Conservation (phyloP, 1,140 invertebrate species). For the Wiebesia pumilae region DNA sequence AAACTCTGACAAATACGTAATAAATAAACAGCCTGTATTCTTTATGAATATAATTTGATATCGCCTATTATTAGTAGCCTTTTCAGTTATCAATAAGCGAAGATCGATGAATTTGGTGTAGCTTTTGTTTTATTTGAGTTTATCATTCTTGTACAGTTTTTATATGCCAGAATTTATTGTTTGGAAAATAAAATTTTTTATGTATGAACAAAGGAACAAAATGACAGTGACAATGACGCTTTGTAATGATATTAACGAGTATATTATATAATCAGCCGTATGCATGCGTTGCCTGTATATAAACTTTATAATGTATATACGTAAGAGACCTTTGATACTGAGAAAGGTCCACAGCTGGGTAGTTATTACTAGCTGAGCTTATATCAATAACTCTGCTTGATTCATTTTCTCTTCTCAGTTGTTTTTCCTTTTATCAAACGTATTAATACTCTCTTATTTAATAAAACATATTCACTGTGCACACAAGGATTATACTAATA, state of each 20-base stretch:
- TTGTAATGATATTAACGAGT: conserved; percentile 38
- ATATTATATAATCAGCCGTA: conserved; percentile 62
- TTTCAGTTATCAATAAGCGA: conserved; percentile 58
- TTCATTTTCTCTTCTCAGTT: background rate
- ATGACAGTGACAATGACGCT: conserved; percentile 37
- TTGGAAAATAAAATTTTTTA: conserved; percentile 44
- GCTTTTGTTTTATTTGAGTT: background rate
- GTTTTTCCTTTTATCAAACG: background rate
- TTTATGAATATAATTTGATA: too few species aligned
- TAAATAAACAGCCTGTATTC: too few species aligned
- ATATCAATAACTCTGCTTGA: conserved; percentile 42
- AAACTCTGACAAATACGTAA: too few species aligned
- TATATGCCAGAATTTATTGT: conserved; percentile 17
- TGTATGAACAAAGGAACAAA: background rate
- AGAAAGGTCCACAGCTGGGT: conserved; percentile 75
- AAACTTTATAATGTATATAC: conserved; percentile 56
- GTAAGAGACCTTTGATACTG: conserved; percentile 74
- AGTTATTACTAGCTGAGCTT: conserved; percentile 63
- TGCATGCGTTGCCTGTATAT: conserved; percentile 64
- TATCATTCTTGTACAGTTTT: conserved; percentile 6
- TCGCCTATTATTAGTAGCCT: conserved; percentile 50
- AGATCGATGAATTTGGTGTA: background rate
- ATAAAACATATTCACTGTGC: too few species aligned
- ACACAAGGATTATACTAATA: too few species aligned
- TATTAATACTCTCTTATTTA: too few species aligned